phyloP scores from a whole-genome alignment of 1,140 invertebrate genomes.

The Drosophila tristis region DNA sequence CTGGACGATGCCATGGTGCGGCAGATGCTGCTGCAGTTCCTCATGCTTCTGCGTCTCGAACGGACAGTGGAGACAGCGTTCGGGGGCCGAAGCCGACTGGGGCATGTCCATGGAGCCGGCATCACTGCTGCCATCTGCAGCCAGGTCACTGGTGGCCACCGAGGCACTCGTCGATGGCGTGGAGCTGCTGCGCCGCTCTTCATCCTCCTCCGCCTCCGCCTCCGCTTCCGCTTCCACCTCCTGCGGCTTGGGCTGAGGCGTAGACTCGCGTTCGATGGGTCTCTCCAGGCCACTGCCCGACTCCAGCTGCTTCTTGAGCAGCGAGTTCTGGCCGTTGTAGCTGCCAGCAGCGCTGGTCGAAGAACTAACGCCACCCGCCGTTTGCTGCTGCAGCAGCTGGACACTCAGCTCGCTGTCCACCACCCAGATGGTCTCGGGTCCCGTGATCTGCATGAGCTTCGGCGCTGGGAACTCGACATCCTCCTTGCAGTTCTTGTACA shows the following conservation, averaged over 20 bases:
- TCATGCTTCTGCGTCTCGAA: constrained; percentile 65
- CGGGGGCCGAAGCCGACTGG: constrained; percentile 87
- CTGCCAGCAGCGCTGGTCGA: constrained; percentile 34
- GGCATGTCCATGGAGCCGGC: constrained; percentile 61
- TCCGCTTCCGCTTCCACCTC: neutral
- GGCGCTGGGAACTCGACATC: constrained; percentile 88
- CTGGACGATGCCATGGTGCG: constrained; percentile 87
- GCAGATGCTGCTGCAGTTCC: constrained; percentile 74
- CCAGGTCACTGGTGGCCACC: constrained; percentile 74
- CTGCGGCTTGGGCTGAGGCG: constrained; percentile 14
- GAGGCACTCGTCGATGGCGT: constrained; percentile 72
- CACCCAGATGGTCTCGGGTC: constrained; percentile 84
- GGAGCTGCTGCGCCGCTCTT: constrained; percentile 56
- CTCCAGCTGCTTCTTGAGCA: constrained; percentile 78
- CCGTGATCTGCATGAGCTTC: constrained; percentile 86
- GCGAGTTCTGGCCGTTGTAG: constrained; percentile 63
- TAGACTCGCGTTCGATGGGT: constrained; percentile 15
- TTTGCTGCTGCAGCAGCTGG: constrained; percentile 74
- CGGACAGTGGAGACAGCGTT: constrained; percentile 87
- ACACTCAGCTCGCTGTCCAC: constrained; percentile 76
- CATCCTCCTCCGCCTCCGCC: constrained; percentile 36
- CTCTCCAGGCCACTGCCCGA: constrained; percentile 49
- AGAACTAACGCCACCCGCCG: constrained; percentile 45
- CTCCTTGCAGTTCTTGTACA: constrained; percentile 88
- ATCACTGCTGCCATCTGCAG: constrained; percentile 70